Evolutionary conservation across 1,140 invertebrate species (phyloP).

Genomic region (Callitettix versicolor): DNA sequence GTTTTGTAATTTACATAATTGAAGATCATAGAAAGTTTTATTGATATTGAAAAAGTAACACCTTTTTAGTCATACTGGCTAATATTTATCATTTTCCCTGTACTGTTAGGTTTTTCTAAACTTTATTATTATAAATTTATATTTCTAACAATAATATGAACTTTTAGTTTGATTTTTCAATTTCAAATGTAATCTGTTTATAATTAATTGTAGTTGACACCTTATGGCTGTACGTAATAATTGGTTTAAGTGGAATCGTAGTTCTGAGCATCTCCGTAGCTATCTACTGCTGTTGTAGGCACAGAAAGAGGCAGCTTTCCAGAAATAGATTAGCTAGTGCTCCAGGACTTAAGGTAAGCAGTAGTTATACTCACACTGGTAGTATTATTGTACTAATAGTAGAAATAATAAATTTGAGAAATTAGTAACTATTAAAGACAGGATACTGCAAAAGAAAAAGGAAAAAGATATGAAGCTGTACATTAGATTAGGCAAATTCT

Average conservation of each 20-base stretch:
- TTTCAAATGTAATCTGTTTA: too few species aligned
- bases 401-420: too few species aligned
- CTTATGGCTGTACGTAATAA: slow-evolving; percentile 45
- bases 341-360: slow-evolving; percentile 24
- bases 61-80: slow-evolving; percentile 4
- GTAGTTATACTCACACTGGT: too few species aligned
- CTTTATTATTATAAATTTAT: slow-evolving; percentile 1
- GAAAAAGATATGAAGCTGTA: too few species aligned
- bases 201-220: slow-evolving; percentile 35
- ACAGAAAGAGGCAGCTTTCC: slow-evolving; percentile 17
- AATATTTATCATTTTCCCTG: too few species aligned
- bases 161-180: background rate
- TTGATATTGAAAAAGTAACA: background rate
- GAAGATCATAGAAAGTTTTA: background rate
- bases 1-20: background rate
- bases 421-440: too few species aligned
- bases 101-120: slow-evolving; percentile 3
- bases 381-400: too few species aligned
- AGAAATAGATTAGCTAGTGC: slow-evolving; percentile 10
- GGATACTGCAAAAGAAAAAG: too few species aligned
- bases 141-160: background rate
- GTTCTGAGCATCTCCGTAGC: slow-evolving; percentile 37
- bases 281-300: slow-evolving; percentile 37
- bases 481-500: too few species aligned
- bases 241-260: slow-evolving; percentile 39